These are phyloP conservation scores for Cyrtodaria siliqua DNA, from an alignment of 2,888 invertebrate genomes.

Conservation along the genomic window DNA sequence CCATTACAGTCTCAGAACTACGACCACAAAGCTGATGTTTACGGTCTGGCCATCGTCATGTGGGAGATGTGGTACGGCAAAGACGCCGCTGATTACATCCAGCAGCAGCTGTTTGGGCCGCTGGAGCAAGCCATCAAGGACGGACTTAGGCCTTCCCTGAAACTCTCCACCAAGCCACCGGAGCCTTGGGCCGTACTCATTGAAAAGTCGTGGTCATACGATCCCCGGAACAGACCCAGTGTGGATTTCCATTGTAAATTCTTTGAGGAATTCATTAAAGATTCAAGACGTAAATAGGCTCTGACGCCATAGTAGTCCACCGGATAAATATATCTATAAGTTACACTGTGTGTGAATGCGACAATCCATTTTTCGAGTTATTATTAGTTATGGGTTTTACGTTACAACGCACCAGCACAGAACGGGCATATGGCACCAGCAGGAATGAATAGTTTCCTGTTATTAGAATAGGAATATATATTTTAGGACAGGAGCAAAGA, in stretches of 20 bases:
- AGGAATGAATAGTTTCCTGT: too few species aligned
- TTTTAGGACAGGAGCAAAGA: too few species aligned
- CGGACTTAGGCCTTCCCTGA: slow-evolving; percentile 74
- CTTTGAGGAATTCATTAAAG: slow-evolving; percentile 41
- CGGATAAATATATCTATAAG: too few species aligned
- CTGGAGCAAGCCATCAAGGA: slow-evolving; percentile 70
- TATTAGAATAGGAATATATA: too few species aligned
- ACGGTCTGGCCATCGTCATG: slow-evolving; percentile 70
- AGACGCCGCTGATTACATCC: slow-evolving; percentile 75
- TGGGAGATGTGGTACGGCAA: slow-evolving; percentile 82
- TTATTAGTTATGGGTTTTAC: too few species aligned
- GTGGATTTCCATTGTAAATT: slow-evolving; percentile 40
- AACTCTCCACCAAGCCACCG: slow-evolving; percentile 66
- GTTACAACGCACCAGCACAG: too few species aligned
- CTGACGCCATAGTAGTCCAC: too few species aligned
- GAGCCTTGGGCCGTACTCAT: slow-evolving; percentile 67
- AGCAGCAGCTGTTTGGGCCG: slow-evolving; percentile 58
- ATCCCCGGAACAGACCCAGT: slow-evolving; percentile 61
- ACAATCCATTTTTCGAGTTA: too few species aligned
- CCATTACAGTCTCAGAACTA: slow-evolving; percentile 56
- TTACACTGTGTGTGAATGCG: too few species aligned
- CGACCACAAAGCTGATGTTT: slow-evolving; percentile 65
- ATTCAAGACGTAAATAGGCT: slow-evolving; percentile 10
- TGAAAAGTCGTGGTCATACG: slow-evolving; percentile 67
- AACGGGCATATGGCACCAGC: too few species aligned